Conservation (phyloP, 2,888 invertebrate genomes). For the Athalia rosae region DNA sequence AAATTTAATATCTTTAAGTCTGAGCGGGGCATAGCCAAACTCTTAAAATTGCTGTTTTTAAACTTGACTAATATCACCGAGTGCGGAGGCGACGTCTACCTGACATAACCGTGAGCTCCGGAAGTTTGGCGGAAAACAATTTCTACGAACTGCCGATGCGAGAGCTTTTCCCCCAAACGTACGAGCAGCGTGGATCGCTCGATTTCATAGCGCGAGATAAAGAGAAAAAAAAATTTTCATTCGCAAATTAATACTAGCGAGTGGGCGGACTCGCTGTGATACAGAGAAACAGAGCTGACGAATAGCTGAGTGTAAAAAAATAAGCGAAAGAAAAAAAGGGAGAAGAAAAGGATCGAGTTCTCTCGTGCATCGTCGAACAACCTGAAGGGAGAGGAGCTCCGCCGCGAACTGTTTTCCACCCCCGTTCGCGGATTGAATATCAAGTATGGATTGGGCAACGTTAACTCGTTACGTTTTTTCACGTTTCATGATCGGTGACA, state of each 20-base stretch:
- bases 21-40: background rate
- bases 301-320: background rate
- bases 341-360: background rate
- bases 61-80: conserved; percentile 26
- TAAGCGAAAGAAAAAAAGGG: background rate
- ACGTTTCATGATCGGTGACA: background rate
- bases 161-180: background rate
- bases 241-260: no score
- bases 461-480: conserved; percentile 16
- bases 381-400: background rate
- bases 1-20: conserved; percentile 30
- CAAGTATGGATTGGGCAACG: conserved; percentile 10
- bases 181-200: no score
- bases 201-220: background rate
- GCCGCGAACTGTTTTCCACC: conserved; percentile 9
- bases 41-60: conserved; percentile 15
- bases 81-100: background rate
- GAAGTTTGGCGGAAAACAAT: no score
- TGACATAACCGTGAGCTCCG: no score
- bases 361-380: background rate
- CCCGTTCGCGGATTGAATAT: background rate
- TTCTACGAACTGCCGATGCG: no score
- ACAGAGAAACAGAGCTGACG: background rate
- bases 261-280: no score
- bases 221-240: background rate